Conservation (phyloP, 2,797 vertebrate genomes). For the Champsocephalus gunnari region DNA sequence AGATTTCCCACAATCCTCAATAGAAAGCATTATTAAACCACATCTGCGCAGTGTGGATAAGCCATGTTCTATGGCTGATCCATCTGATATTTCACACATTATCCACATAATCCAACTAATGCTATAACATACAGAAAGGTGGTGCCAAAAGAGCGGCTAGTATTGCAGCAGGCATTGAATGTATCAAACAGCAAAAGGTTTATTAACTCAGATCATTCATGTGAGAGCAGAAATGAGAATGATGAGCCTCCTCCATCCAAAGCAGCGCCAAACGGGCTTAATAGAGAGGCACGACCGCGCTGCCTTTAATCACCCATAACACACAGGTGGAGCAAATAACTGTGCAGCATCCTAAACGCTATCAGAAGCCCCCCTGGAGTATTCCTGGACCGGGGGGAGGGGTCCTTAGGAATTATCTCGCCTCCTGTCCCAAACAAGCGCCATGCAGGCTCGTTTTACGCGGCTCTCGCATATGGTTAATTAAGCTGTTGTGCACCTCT, state of each 20-base stretch:
- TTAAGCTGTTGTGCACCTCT: constrained; percentile 43
- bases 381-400: constrained; percentile 56
- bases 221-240: constrained; percentile 25
- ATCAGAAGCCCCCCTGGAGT: not conserved
- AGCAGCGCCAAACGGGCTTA: constrained; percentile 11
- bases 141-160: constrained; percentile 7
- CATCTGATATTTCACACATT: constrained; percentile 31
- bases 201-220: constrained; percentile 38
- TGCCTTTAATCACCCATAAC: constrained; percentile 11
- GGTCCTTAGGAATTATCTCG: constrained; percentile 58
- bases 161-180: constrained; percentile 14
- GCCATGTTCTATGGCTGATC: constrained; percentile 3
- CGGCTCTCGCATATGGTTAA: constrained; percentile 47
- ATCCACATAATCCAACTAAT: constrained; percentile 24
- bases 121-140: not conserved
- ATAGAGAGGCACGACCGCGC: not conserved
- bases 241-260: constrained; percentile 20
- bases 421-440: constrained; percentile 35
- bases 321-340: constrained; percentile 22
- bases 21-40: not conserved
- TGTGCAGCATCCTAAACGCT: constrained; percentile 38
- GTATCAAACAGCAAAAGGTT: constrained; percentile 17
- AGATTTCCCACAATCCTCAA: not conserved
- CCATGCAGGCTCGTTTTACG: constrained; percentile 11
- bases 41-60: not conserved